Base-by-base conservation (phyloP, 1,140 invertebrate species). In the Bombus waltoni region DNA sequence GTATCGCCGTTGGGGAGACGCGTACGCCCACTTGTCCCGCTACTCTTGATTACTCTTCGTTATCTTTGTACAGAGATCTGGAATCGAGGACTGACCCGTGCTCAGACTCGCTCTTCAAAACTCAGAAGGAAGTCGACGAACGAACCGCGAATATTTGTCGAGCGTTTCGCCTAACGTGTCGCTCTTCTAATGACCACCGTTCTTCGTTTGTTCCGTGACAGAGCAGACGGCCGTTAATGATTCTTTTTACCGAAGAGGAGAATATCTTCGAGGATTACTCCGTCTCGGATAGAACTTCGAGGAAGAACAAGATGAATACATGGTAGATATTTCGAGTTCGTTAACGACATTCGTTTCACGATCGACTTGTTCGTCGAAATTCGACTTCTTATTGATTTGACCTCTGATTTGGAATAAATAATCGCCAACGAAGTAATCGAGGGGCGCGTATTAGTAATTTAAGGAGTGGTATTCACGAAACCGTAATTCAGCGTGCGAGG, bases 31-130 rank as follows among this genome's bases (percentile, higher is more conserved):
- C 15, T 84, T 53, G 47, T 38, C 57, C 38, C 40, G 72, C 72
- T 57, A 40, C 18, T 78, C 35, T 28, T 71, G 71, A 87, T 88
- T 82, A 75, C 77, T 47, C 87, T 85, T 88, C 68, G 83, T 88
- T 88, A 87, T 65, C 59, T 85, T 87, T 81, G 44, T 75, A 78
- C 74, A 76, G 35, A 75, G 59, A 77, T 76, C 40, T n/a, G 13
- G 74, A 62, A 66, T 76, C 40, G 40, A 76, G 35, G 44, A 28
- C 25, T 70, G 73, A 68, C 74, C 73, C 57, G 32, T 73, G 9
- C 53, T 10, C 40, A n/a, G 13, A 42, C 57, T 13, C 10, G 0
- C 11, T 71, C 53, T 38, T 77, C 42, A 9, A 22, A 35, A 25
- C 44, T 75, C 18, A 25, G 28, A 38, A 38, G 6, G 15, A 59